Conservation (phyloP, 53 echinoderm and acorn worm genomes). For the Henricia sp. region DNA sequence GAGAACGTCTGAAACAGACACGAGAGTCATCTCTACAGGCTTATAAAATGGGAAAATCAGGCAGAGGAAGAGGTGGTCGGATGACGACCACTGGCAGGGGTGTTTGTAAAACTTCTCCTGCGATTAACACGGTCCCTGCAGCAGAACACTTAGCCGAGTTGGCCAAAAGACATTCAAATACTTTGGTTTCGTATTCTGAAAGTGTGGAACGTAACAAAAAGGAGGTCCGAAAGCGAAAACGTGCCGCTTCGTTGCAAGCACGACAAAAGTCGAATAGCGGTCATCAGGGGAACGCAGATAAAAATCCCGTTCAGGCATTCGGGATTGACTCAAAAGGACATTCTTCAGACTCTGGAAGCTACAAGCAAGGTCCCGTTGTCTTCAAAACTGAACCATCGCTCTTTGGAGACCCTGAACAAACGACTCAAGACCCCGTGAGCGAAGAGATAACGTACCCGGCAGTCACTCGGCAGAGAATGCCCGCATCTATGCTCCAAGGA, state of each 20-base stretch:
- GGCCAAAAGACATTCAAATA: conserved; percentile 6
- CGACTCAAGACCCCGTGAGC: neutral
- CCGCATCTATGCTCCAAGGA: neutral
- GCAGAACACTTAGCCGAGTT: neutral
- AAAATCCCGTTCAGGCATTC: neutral
- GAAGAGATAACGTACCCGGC: neutral
- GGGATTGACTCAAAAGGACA: neutral
- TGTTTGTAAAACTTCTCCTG: neutral
- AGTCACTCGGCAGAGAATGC: neutral
- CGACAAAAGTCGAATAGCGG: neutral
- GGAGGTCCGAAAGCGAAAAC: conserved; percentile 10
- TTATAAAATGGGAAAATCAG: neutral
- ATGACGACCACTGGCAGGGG: neutral
- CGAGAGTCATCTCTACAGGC: neutral
- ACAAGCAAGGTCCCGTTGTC: neutral
- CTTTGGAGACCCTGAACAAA: neutral
- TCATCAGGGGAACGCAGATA: neutral
- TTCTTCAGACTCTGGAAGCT: neutral
- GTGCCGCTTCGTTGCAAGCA: neutral
- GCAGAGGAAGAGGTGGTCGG: neutral
- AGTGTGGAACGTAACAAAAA: neutral
- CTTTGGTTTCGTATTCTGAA: conserved; percentile 3
- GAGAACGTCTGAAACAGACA: conserved; percentile 30
- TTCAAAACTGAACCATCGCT: neutral
- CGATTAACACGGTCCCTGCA: neutral